Percentiles rank a stretch among this genome's conserved stretches.
These are phyloP conservation scores for Drepanosiphum platanoidis DNA, from an alignment of 2,888 invertebrate genomes.

Conservation along the genomic window DNA sequence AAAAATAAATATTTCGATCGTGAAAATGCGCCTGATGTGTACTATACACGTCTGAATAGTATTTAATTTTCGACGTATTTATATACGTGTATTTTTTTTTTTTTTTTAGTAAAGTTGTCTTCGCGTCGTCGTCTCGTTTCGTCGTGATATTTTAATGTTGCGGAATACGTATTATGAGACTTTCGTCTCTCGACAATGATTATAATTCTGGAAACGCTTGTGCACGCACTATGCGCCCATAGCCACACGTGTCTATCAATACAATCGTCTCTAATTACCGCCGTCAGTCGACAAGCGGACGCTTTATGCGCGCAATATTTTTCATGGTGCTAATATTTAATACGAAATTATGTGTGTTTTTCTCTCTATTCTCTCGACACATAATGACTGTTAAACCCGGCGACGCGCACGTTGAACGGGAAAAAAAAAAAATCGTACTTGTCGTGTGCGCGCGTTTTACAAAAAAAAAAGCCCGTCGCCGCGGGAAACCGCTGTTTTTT, in stretches of 20 bases:
- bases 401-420: not conserved
- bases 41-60: too few species aligned
- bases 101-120: slow-evolving; percentile 21
- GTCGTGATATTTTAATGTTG: not conserved
- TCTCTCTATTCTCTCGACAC: not conserved
- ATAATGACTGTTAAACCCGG: not conserved
- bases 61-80: too few species aligned
- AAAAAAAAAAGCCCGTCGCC: too few species aligned
- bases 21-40: too few species aligned
- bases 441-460: not conserved
- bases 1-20: too few species aligned
- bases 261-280: slow-evolving; percentile 47
- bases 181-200: not conserved
- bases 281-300: not conserved
- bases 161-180: too few species aligned
- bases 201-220: slow-evolving; percentile 35
- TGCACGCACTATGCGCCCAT: not conserved
- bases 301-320: slow-evolving; percentile 16
- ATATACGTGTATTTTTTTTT: too few species aligned
- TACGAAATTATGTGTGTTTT: slow-evolving; percentile 23
- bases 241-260: slow-evolving; percentile 44
- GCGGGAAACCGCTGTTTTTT: too few species aligned
- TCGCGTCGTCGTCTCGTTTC: not conserved
- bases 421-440: not conserved
- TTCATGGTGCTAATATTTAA: slow-evolving; percentile 52